Percentiles rank a stretch among this genome's conserved stretches.
phyloP scores from a whole-genome alignment of 1,140 invertebrate genomes.

The Ips typographus region DNA sequence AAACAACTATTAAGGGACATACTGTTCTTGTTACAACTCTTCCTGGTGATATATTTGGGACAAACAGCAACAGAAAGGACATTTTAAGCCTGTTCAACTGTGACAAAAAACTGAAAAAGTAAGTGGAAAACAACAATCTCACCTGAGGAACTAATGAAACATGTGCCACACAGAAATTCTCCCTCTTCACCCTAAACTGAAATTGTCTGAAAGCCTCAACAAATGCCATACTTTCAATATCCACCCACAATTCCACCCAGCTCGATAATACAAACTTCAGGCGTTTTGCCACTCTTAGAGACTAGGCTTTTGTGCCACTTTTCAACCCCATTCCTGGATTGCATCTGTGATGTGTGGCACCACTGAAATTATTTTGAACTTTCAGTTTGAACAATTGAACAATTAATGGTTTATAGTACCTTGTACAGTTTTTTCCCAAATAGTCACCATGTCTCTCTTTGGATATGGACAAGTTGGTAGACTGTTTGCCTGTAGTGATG shows the following conservation, averaged over 20 bases:
- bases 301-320: constrained; percentile 89
- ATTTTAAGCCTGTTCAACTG: too few species aligned
- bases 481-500: constrained; percentile 99
- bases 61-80: too few species aligned
- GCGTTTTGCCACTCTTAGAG: constrained; percentile 68
- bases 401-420: constrained; percentile 56
- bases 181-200: constrained; percentile 86
- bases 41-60: too few species aligned
- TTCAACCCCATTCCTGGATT: constrained; percentile 97
- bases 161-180: constrained; percentile 95
- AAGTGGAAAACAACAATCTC: constrained; percentile 46
- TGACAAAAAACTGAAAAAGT: too few species aligned
- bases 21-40: too few species aligned
- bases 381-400: too few species aligned
- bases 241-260: constrained; percentile 97
- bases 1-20: too few species aligned
- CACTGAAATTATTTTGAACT: constrained; percentile 61
- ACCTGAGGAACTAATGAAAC: constrained; percentile 91
- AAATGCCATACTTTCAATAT: constrained; percentile 99
- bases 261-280: constrained; percentile 89
- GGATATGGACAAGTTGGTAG: constrained; percentile 92
- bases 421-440: constrained; percentile 98
- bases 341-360: constrained; percentile 99
- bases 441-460: constrained; percentile 94
- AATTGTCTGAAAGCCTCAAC: constrained; percentile 99